Percentiles rank a stretch among this genome's conserved stretches.
phyloP scores from a whole-genome alignment of 2,888 invertebrate species.

The Anaspis maculata region DNA sequence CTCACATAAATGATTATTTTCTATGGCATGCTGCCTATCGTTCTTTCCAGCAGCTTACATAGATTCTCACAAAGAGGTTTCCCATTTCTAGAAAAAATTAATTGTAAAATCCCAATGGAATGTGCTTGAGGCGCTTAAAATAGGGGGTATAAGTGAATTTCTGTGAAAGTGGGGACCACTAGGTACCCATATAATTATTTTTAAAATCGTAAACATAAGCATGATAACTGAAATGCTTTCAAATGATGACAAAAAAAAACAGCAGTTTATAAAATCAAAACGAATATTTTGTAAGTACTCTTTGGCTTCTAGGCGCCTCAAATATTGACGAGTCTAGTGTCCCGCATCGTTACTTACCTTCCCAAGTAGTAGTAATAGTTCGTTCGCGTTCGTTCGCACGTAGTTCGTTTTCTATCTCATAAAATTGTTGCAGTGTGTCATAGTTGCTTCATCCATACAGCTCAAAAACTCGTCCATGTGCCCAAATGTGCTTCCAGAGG shows the following conservation, averaged over 20 bases:
- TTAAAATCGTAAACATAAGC: too few species aligned
- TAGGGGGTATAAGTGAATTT: too few species aligned
- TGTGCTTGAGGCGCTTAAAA: too few species aligned
- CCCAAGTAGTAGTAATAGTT: too few species aligned
- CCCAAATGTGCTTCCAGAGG: conserved; percentile 4
- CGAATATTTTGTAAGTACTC: too few species aligned
- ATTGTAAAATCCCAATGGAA: not conserved
- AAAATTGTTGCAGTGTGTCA: conserved; percentile 4
- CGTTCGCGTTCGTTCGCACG: too few species aligned
- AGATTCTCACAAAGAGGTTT: not conserved
- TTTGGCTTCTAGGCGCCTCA: too few species aligned
- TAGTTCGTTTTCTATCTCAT: conserved; percentile 1
- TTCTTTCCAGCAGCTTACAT: conserved; percentile 1
- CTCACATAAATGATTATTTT: not conserved
- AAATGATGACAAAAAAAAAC: too few species aligned
- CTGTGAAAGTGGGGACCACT: too few species aligned
- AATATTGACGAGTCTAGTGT: not conserved
- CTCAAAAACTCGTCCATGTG: conserved; percentile 5
- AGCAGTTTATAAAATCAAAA: too few species aligned
- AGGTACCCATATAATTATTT: too few species aligned
- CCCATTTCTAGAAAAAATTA: not conserved
- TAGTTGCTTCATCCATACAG: conserved; percentile 5
- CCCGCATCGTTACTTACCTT: conserved; percentile 2
- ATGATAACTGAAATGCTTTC: too few species aligned
- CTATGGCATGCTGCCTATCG: not conserved